These are phyloP conservation scores for Amphiprion ocellaris DNA, from an alignment of 2,113 vertebrate genomes.

Conservation along the genomic window DNA sequence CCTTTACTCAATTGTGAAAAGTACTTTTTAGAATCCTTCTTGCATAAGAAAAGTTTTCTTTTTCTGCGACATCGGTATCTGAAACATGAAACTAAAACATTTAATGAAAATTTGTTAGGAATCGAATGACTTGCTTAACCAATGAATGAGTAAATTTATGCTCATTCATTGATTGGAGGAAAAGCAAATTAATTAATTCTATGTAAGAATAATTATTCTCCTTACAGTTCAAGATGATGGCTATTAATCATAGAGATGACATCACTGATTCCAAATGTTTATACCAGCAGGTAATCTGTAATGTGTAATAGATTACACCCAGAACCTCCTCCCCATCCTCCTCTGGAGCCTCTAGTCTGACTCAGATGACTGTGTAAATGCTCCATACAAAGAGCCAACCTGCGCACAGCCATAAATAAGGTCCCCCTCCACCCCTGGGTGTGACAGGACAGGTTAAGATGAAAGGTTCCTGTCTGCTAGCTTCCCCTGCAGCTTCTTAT, in stretches of 20 bases:
- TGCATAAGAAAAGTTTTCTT: no score
- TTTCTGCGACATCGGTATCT: no score
- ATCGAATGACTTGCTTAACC: no score
- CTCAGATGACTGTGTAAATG: conserved; percentile 59
- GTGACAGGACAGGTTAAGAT: conserved; percentile 79
- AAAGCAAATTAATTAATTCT: not conserved
- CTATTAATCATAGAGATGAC: not conserved
- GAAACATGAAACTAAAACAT: no score
- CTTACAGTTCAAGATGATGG: not conserved
- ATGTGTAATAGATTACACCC: conserved; percentile 52
- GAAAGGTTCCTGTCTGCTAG: conserved; percentile 77
- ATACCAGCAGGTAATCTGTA: conserved; percentile 34
- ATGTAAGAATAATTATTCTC: not conserved
- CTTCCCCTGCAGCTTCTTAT: conserved; percentile 77
- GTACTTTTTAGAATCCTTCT: no score
- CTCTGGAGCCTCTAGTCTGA: conserved; percentile 71
- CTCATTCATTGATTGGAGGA: not conserved
- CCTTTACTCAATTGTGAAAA: no score
- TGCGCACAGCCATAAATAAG: conserved; percentile 78
- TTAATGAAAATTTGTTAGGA: no score
- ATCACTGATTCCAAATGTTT: not conserved
- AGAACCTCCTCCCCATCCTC: conserved; percentile 32
- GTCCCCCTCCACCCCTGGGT: conserved; percentile 60
- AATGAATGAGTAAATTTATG: not conserved
- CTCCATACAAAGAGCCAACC: conserved; percentile 67